Percentiles rank a stretch among this genome's conserved stretches.
phyloP scores from a whole-genome alignment of 1,140 invertebrate genomes.

The Nebria ingens region DNA sequence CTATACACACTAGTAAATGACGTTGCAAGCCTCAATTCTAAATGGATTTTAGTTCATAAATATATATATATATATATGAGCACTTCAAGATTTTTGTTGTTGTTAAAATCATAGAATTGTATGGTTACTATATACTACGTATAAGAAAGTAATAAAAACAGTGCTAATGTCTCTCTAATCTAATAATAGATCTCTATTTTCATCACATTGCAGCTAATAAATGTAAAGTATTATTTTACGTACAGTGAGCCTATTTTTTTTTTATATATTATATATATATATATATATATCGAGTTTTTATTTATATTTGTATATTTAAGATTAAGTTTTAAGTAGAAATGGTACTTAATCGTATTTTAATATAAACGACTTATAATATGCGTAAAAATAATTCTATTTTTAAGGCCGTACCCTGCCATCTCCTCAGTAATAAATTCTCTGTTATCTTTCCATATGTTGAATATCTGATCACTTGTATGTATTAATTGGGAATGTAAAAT shows the following conservation, averaged over 20 bases:
- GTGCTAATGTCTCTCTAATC: no score
- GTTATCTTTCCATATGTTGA: background rate
- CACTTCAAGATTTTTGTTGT: no score
- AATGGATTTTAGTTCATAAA: no score
- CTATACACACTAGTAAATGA: background rate
- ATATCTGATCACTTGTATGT: slow-evolving; percentile 22
- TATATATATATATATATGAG: no score
- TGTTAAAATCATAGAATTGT: no score
- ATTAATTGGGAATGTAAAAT: slow-evolving; percentile 29
- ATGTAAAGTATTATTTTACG: background rate
- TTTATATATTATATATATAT: background rate
- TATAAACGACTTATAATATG: background rate
- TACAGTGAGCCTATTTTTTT: background rate
- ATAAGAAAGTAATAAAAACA: no score
- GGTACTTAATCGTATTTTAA: slow-evolving; percentile 5
- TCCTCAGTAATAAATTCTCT: background rate
- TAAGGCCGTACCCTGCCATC: background rate
- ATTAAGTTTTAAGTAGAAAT: background rate
- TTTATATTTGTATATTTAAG: slow-evolving; percentile 1
- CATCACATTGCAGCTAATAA: background rate
- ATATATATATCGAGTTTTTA: background rate
- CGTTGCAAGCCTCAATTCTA: no score
- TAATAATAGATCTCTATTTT: no score
- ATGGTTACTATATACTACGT: no score
- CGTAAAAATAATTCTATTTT: background rate